Conservation (phyloP, 2,888 invertebrate genomes). For the Pediacus dermestoides region DNA sequence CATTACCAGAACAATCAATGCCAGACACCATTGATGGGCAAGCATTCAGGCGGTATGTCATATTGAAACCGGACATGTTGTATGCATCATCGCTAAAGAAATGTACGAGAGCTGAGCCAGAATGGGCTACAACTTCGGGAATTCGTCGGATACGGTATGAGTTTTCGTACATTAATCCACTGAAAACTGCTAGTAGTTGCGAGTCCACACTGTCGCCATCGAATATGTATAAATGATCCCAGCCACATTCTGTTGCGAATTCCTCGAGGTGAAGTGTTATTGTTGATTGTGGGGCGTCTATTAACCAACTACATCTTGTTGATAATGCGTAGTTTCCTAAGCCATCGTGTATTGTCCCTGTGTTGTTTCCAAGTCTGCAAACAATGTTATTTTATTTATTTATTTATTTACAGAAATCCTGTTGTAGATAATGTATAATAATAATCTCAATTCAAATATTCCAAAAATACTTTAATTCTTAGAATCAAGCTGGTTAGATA, state of each 20-base stretch:
- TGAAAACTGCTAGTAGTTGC: constrained; percentile 83
- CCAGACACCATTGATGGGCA: constrained; percentile 69
- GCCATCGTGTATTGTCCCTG: constrained; percentile 81
- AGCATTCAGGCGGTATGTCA: constrained; percentile 84
- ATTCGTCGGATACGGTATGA: constrained; percentile 69
- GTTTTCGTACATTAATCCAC: constrained; percentile 83
- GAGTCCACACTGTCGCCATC: constrained; percentile 97
- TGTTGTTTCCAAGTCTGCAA: constrained; percentile 61
- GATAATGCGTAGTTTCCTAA: constrained; percentile 89
- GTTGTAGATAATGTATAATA: too few species aligned
- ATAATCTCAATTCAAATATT: too few species aligned
- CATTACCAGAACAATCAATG: constrained; percentile 67
- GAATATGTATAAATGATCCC: constrained; percentile 98
- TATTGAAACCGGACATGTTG: constrained; percentile 97
- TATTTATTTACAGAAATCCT: too few species aligned
- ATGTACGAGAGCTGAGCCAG: constrained; percentile 84
- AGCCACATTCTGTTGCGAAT: constrained; percentile 98
- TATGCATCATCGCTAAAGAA: constrained; percentile 99
- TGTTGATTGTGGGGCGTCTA: constrained; percentile 65
- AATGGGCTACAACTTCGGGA: constrained; percentile 80
- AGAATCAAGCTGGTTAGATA: too few species aligned
- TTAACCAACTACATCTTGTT: constrained; percentile 93
- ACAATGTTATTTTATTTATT: too few species aligned
- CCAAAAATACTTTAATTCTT: too few species aligned
- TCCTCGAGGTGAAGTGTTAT: constrained; percentile 86